phyloP scores from a whole-genome alignment of 2,113 vertebrate species.

The Pongo abelii region DNA sequence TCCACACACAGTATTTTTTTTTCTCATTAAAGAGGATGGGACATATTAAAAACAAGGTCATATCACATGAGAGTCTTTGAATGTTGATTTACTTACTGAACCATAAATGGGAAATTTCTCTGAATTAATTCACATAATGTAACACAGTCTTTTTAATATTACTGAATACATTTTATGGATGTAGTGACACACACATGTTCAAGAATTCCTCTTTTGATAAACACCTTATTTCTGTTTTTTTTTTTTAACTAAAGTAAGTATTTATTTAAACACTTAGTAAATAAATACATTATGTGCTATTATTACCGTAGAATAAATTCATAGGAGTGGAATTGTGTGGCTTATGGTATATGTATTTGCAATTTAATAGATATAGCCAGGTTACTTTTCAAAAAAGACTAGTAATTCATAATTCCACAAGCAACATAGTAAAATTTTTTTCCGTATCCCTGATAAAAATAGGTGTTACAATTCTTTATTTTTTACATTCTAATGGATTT shows the following conservation, averaged over 20 bases:
- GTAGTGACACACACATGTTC: background rate
- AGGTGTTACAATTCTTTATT: background rate
- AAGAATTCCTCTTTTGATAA: background rate
- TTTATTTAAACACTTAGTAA: background rate
- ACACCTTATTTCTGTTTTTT: background rate
- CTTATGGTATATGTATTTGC: background rate
- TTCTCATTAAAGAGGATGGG: background rate
- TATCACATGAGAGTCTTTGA: background rate
- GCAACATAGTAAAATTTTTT: background rate
- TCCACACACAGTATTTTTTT: background rate
- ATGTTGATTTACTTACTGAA: slow-evolving; percentile 15
- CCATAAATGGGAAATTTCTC: background rate
- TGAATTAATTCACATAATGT: background rate
- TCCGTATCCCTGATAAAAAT: background rate
- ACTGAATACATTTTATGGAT: background rate
- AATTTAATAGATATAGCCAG: background rate
- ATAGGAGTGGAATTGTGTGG: background rate
- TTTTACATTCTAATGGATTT: slow-evolving; percentile 13
- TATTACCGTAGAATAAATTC: background rate
- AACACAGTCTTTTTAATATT: background rate
- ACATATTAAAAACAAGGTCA: background rate
- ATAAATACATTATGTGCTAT: background rate
- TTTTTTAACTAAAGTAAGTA: background rate
- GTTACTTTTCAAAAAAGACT: background rate
- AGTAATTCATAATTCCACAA: background rate